These are phyloP conservation scores for Bufo gargarizans DNA, from an alignment of 2,113 vertebrate genomes.

Conservation along the genomic window DNA sequence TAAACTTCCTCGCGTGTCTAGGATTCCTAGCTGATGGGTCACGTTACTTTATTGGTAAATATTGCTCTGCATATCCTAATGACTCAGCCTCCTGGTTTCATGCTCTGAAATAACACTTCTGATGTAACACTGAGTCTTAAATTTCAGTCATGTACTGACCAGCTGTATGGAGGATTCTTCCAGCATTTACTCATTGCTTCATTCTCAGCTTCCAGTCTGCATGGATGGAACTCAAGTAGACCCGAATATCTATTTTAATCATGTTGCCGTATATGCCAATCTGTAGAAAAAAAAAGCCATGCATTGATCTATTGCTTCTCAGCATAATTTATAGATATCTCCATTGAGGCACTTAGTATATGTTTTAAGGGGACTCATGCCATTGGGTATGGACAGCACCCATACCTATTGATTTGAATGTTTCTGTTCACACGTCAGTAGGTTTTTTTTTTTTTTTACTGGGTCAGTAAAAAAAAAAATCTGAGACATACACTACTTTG, in stretches of 20 bases:
- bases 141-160: constrained; percentile 26
- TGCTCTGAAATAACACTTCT: constrained; percentile 19
- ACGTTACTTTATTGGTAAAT: constrained; percentile 25
- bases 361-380: too few relatives aligned
- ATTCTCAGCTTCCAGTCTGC: neutral
- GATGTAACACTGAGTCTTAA: neutral
- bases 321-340: too few relatives aligned
- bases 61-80: constrained; percentile 29
- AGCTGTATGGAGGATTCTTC: neutral
- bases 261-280: neutral
- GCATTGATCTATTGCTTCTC: too few relatives aligned
- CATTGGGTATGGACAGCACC: too few relatives aligned
- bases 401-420: too few relatives aligned
- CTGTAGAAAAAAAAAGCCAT: too few relatives aligned
- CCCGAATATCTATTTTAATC: neutral
- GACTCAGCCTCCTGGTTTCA: constrained; percentile 15
- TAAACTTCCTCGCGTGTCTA: constrained; percentile 30
- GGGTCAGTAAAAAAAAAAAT: too few relatives aligned
- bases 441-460: too few relatives aligned
- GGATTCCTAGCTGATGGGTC: neutral
- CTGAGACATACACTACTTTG: too few relatives aligned
- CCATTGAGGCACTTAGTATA: too few relatives aligned
- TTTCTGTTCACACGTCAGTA: too few relatives aligned
- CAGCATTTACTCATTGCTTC: neutral
- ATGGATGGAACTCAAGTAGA: neutral